These are phyloP conservation scores for Pollenia griseotomentosa DNA, from an alignment of 2,888 invertebrate genomes.

Conservation along the genomic window DNA sequence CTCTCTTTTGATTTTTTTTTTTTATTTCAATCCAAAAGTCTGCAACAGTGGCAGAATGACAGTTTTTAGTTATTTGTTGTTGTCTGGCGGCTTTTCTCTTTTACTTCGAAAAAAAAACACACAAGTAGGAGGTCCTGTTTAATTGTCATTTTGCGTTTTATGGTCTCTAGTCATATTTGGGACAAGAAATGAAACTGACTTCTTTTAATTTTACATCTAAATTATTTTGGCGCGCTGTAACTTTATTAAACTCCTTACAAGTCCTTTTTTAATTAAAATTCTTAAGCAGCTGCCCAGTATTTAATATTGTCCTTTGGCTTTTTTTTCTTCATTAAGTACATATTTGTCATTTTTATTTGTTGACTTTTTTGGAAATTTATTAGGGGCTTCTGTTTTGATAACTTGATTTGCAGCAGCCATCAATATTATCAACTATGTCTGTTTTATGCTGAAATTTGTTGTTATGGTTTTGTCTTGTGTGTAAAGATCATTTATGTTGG, in stretches of 20 bases:
- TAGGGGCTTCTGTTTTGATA: constrained; percentile 61
- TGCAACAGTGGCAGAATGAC: neutral
- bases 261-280: constrained; percentile 27
- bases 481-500: constrained; percentile 46
- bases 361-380: constrained; percentile 50
- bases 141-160: constrained; percentile 55
- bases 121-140: constrained; percentile 64
- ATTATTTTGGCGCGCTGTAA: constrained; percentile 55
- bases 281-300: constrained; percentile 55
- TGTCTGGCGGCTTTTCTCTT: constrained; percentile 35
- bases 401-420: constrained; percentile 54
- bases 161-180: constrained; percentile 13
- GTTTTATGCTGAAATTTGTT: neutral
- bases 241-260: neutral
- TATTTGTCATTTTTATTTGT: constrained; percentile 45
- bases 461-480: constrained; percentile 62
- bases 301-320: constrained; percentile 12
- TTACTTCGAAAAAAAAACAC: neutral
- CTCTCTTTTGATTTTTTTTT: neutral
- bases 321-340: neutral
- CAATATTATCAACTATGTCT: constrained; percentile 34
- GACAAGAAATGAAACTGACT: neutral
- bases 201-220: constrained; percentile 42
- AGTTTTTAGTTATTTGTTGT: neutral
- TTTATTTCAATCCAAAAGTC: constrained; percentile 5